Base-by-base conservation (phyloP, 92 coral and sea anemone genomes). In the Palythoa grandiflora region DNA sequence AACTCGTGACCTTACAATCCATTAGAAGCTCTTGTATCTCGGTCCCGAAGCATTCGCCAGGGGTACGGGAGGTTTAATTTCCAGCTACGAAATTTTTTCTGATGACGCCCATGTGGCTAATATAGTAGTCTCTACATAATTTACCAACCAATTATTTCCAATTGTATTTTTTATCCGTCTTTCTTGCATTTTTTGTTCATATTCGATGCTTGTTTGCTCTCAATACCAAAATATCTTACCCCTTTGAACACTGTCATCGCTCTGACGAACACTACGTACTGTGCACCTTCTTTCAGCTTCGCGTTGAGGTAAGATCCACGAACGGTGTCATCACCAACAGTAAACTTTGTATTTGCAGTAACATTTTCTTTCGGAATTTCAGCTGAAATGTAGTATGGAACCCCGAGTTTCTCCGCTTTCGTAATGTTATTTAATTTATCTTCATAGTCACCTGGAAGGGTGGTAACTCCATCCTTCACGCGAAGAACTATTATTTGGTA, bases 221-320 rank as follows among this genome's bases (percentile, higher is more conserved):
- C 50, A 44, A 44, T 2, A 55, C 17, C 2, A 35, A 70, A 35
- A 70, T 28, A 36, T 16, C 86, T 48, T 47, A 66, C 86, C 86
- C 76, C 86, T 4, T 48, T 48, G 6, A 12, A 48, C 9, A n/a
- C 59, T 44, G 86, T 81, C 44, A 81, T 66, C 2, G 28, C 73
- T 70, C 86, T 81, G 28, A 66, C 63, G 40, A 66, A 81, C 57
- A 81, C 20, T 15, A 20, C 5, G 61, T 81, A 81, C 75, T 81
- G 59, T 66, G 11, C 3, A 11, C 86, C 86, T 47, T 48, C 65
- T 53, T 66, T 47, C 14, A 81, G 86, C 47, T 40, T 47, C 8
- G 75, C 63, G 20, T 81, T 81, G 16, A 81, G 60, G 36, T 81
- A 81, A 38, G 86, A 81, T 44, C 76, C 86, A 3, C 75, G 75